Evolutionary conservation across 2,888 invertebrate genomes (phyloP).

Genomic region (Eilema griseolum): DNA sequence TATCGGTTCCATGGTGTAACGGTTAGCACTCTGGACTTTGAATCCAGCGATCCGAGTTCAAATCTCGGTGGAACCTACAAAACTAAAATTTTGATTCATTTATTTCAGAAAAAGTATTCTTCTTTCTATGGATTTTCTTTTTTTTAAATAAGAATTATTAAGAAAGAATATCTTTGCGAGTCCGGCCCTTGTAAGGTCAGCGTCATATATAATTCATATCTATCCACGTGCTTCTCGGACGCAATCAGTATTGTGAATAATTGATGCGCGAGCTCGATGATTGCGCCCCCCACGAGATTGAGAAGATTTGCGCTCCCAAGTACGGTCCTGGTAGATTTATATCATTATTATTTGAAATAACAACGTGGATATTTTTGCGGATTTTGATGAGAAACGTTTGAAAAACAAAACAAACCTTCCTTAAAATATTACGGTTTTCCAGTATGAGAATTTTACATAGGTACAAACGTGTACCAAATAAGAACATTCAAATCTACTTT

Average conservation of each 20-base stretch:
- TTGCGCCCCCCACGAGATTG: constrained; percentile 82
- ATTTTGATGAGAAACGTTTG: constrained; percentile 21
- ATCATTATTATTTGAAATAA: constrained; percentile 55
- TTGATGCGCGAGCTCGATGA: constrained; percentile 78
- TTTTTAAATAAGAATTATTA: background rate
- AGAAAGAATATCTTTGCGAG: constrained; percentile 36
- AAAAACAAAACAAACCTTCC: background rate
- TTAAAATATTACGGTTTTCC: background rate
- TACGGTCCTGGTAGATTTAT: constrained; percentile 71
- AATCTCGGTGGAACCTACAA: constrained; percentile 92
- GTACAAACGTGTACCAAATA: too few relatives aligned
- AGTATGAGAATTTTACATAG: too few relatives aligned
- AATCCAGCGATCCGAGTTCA: constrained; percentile 95
- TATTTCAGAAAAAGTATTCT: background rate
- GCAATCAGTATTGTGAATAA: constrained; percentile 87
- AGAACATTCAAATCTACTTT: too few relatives aligned
- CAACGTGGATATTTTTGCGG: constrained; percentile 21
- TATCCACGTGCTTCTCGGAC: constrained; percentile 84
- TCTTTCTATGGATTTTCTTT: too few relatives aligned
- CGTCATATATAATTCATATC: constrained; percentile 81
- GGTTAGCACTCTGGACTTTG: constrained; percentile 94
- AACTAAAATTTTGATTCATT: background rate
- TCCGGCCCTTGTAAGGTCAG: constrained; percentile 67
- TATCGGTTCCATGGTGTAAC: constrained; percentile 91
- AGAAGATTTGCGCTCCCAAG: constrained; percentile 69